Percentiles rank a stretch among this genome's conserved stretches.
Evolutionary conservation across 2,888 invertebrate genomes (phyloP).

Genomic region (Branchinecta sandiegonensis): DNA sequence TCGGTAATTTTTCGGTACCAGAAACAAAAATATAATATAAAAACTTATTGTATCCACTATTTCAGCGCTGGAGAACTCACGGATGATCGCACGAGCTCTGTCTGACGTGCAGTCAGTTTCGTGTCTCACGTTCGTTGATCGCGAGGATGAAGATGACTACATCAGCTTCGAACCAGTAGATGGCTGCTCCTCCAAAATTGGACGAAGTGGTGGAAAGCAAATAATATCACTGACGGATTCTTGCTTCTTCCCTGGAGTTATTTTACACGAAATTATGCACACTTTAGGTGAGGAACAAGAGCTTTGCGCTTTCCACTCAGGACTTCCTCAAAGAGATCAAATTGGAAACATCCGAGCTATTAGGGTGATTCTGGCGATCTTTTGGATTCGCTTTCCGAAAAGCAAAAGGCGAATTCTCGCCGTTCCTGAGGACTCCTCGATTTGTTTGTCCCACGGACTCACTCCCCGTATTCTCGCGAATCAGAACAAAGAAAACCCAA

Average conservation of each 20-base stretch:
- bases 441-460: too few relatives aligned
- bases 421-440: too few relatives aligned
- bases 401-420: too few relatives aligned
- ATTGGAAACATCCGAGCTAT: too few relatives aligned
- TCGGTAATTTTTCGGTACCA: too few relatives aligned
- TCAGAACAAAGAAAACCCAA: too few relatives aligned
- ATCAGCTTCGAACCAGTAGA: slow-evolving; percentile 17
- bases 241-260: slow-evolving; percentile 25
- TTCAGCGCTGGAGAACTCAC: background rate
- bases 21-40: too few relatives aligned
- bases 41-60: background rate
- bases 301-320: too few relatives aligned
- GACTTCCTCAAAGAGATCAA: too few relatives aligned
- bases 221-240: slow-evolving; percentile 20
- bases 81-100: background rate
- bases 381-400: too few relatives aligned
- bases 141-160: background rate
- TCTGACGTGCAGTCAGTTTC: background rate
- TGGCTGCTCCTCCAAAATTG: slow-evolving; percentile 29
- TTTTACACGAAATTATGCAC: slow-evolving; percentile 29
- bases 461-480: too few relatives aligned
- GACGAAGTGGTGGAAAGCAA: slow-evolving; percentile 28
- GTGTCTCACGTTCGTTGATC: background rate
- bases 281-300: slow-evolving; percentile 23
- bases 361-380: too few relatives aligned